A percentile compares a stretch with the other conserved stretches of the same genome.
These are phyloP conservation scores for Coendou prehensilis DNA, from an alignment of 2,797 vertebrate species.

Conservation along the genomic window DNA sequence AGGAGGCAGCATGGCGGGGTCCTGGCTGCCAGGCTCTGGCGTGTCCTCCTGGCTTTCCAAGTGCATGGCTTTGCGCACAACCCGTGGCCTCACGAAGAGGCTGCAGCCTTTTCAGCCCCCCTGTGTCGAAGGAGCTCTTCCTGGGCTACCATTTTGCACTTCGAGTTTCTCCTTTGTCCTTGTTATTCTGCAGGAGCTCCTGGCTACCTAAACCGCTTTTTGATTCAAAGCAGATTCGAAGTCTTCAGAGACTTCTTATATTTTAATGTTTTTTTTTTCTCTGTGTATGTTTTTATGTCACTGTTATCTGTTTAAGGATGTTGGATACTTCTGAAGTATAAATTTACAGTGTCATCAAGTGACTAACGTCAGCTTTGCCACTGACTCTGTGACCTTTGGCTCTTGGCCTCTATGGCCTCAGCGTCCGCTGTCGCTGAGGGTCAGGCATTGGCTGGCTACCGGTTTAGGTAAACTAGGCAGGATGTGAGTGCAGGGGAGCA, in stretches of 20 bases:
- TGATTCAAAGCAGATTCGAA: slow-evolving; percentile 8
- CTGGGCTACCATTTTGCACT: not conserved
- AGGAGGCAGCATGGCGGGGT: not conserved
- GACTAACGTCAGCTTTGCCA: not conserved
- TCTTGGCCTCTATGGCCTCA: not conserved
- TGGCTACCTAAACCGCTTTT: not conserved
- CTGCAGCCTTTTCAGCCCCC: not conserved
- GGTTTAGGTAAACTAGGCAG: not conserved
- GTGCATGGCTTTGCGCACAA: not conserved
- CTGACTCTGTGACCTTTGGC: not conserved
- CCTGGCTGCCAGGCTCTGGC: not conserved
- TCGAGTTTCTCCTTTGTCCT: not conserved
- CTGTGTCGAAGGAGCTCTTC: not conserved
- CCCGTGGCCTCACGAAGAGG: not conserved
- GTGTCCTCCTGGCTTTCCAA: not conserved
- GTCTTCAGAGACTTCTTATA: not conserved
- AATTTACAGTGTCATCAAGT: not conserved
- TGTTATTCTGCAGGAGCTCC: not conserved
- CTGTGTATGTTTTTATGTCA: not conserved
- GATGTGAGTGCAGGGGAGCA: not conserved
- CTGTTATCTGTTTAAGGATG: not conserved
- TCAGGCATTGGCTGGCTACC: not conserved
- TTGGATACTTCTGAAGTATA: not conserved
- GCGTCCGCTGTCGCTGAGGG: not conserved
- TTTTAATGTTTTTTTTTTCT: not conserved